Conservation (phyloP, 2,888 invertebrate genomes). For the Drosophila paracracens region DNA sequence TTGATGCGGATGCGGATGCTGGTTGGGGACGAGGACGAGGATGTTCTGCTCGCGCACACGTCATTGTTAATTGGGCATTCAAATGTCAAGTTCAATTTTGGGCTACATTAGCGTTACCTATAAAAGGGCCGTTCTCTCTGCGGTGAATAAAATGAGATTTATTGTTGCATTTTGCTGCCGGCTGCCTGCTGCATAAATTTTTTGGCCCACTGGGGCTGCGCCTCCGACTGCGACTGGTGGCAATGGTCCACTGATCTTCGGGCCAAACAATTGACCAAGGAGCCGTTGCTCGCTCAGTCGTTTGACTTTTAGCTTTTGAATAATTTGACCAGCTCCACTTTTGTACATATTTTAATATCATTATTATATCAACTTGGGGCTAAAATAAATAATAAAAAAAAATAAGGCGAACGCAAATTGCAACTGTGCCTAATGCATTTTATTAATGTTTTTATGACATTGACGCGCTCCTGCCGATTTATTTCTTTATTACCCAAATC, state of each 20-base stretch:
- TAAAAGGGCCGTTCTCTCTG: constrained; percentile 81
- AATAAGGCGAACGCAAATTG: constrained; percentile 9
- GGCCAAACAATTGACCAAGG: constrained; percentile 55
- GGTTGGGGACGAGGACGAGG: constrained; percentile 32
- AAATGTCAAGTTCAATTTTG: constrained; percentile 85
- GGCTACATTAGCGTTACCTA: constrained; percentile 85
- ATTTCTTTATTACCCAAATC: constrained; percentile 21
- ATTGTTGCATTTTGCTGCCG: constrained; percentile 80
- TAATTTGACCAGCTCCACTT: constrained; percentile 56
- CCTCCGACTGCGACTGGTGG: constrained; percentile 46
- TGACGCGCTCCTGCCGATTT: constrained; percentile 60
- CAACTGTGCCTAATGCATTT: constrained; percentile 23
- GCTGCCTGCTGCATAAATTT: constrained; percentile 47
- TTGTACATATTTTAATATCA: constrained; percentile 67
- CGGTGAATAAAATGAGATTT: constrained; percentile 83
- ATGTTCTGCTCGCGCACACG: constrained; percentile 58
- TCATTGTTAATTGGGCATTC: constrained; percentile 85
- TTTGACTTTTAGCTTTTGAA: constrained; percentile 62
- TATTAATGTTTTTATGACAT: constrained; percentile 32
- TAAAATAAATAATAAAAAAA: constrained; percentile 4
- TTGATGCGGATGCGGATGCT: constrained; percentile 16
- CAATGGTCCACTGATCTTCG: constrained; percentile 70
- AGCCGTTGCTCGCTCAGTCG: constrained; percentile 36
- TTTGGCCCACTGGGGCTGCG: constrained; percentile 22
- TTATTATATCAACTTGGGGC: constrained; percentile 45